Base-by-base conservation (phyloP, 2,888 invertebrate species). In the Nematopogon swammerdamellus region DNA sequence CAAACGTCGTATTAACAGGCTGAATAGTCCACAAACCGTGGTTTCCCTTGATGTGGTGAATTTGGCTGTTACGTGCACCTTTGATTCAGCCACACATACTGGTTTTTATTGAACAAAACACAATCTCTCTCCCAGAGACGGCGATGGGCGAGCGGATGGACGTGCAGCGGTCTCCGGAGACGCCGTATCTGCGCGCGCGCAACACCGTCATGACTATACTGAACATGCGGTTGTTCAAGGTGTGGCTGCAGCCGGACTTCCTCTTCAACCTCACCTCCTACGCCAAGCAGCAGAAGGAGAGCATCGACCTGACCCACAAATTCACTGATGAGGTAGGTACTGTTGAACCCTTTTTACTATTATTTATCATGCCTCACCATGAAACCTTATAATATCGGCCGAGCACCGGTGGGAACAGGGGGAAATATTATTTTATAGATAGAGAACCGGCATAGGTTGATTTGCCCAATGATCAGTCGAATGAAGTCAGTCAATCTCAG, bases 141-240 rank as follows among this genome's bases (percentile, higher is more conserved):
- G 86, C 88, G 1, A 88, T 90, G 89, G 89, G 89, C 1, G 79
- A 83, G 51, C 73, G 80, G 46, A 81, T 88, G 63, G 74, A 83
- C 50, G 81, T 83, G 1, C 83, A 84, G 59, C 72, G 76, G 45
- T 69, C 74, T 1, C 66, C 68, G 0, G 80, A 85, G 49, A 80
- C 82, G 0, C 79, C 81, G n/a, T 87, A 85, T 64, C 73, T 85
- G 18, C 69, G 73, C 49, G 82, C 84, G 18, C 76, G 85, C n/a
- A 69, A 66, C 55, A 73, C 65, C 1, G 69, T 72, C 17, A 73
- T 81, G 63, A 63, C 67, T 20, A 73, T 80, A 47, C 58, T 81
- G 2, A 80, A 69, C 60, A 69, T 64, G 63, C 67, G 82, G 44
- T 60, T 82, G 51, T 76, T 77, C 58, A 77, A 80, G 57, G 65